Percentiles rank a stretch among this genome's conserved stretches.
phyloP scores from a whole-genome alignment of 1,140 invertebrate genomes.

The Anthonomus grandis region DNA sequence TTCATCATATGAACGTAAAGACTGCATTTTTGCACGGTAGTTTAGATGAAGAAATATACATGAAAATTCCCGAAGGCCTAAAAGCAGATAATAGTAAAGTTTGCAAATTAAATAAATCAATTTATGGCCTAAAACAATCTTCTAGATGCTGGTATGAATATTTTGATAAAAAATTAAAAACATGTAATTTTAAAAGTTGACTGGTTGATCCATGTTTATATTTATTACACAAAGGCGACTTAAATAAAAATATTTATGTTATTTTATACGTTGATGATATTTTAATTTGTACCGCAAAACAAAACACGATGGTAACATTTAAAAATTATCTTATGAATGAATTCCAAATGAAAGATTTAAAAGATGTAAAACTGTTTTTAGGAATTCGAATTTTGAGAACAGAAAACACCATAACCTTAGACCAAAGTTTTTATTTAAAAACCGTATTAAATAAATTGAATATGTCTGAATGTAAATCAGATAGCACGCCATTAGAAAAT shows the following conservation, averaged over 20 bases:
- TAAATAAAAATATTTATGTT: constrained; percentile 37
- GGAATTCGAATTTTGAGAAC: constrained; percentile 1
- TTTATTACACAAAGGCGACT: constrained; percentile 14
- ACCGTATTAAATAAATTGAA: constrained; percentile 8
- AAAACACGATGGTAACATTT: constrained; percentile 10
- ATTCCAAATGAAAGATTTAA: constrained; percentile 12
- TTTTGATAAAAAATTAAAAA: constrained; percentile 35
- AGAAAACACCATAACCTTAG: neutral
- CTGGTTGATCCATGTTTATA: constrained; percentile 38
- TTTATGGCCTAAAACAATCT: constrained; percentile 50
- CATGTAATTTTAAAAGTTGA: constrained; percentile 38
- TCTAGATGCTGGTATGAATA: constrained; percentile 41
- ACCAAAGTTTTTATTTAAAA: neutral
- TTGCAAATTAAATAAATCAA: constrained; percentile 45
- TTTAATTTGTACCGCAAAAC: constrained; percentile 30
- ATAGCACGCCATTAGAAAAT: too few species aligned
- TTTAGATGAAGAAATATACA: constrained; percentile 47
- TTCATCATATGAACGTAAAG: constrained; percentile 45
- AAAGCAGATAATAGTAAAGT: constrained; percentile 26
- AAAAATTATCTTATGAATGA: constrained; percentile 10
- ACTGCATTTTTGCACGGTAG: constrained; percentile 45
- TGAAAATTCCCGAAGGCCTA: constrained; percentile 45
- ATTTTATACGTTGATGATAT: constrained; percentile 38
- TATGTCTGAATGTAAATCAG: constrained; percentile 3
- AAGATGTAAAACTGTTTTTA: constrained; percentile 11